Evolutionary conservation across 2,113 vertebrate genomes (phyloP).

Genomic region (Barnardius zonarius): DNA sequence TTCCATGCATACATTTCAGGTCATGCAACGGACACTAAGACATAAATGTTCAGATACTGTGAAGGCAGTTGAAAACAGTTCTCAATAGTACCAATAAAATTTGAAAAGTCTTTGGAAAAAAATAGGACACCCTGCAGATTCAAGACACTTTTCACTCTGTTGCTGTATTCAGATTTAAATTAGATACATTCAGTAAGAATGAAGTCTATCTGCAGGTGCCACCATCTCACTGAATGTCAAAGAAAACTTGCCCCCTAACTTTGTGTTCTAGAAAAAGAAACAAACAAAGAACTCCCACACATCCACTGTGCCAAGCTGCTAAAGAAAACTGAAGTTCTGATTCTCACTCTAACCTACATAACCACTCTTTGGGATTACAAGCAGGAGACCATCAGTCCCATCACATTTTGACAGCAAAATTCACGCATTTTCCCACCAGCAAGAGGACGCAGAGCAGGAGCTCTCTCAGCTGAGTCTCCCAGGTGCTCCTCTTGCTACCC

Average conservation of each 20-base stretch:
- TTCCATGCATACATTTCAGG: not conserved
- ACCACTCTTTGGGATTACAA: not conserved
- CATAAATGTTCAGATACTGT: not conserved
- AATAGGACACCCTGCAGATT: not conserved
- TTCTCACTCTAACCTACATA: not conserved
- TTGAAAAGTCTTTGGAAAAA: not conserved
- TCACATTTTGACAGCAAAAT: slow-evolving; percentile 31
- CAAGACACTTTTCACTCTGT: not conserved
- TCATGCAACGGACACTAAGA: not conserved
- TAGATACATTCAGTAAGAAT: not conserved
- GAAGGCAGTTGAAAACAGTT: not conserved
- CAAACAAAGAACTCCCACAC: not conserved
- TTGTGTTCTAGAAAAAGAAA: not conserved
- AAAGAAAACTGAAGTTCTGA: not conserved
- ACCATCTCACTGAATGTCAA: not conserved
- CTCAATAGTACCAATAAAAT: not conserved
- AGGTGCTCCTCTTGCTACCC: not conserved
- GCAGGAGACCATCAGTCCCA: not conserved
- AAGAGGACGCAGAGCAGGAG: not conserved
- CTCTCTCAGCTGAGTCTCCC: not conserved
- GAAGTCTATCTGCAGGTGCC: not conserved
- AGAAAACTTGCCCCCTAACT: not conserved
- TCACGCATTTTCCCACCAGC: not conserved
- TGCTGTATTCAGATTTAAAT: not conserved
- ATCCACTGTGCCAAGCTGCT: not conserved